These are phyloP conservation scores for Babylonia areolata DNA, from an alignment of 1,140 invertebrate genomes.

Conservation along the genomic window DNA sequence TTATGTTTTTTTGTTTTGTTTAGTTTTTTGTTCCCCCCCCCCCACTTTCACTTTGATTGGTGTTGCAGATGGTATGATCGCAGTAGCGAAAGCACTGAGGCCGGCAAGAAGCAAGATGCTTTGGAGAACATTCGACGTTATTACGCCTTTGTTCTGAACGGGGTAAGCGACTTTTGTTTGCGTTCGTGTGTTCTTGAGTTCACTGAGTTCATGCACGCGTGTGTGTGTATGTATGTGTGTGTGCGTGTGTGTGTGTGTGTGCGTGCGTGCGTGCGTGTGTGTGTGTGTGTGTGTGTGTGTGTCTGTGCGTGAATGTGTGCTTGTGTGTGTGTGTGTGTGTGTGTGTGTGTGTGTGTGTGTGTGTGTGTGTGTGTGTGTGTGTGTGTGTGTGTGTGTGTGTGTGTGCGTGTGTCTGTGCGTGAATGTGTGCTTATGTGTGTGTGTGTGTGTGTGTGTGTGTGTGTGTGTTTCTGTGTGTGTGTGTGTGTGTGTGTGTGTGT, in stretches of 20 bases:
- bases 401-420: background rate
- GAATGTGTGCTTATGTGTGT: slow-evolving; percentile 11
- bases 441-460: background rate
- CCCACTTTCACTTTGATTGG: too few relatives aligned
- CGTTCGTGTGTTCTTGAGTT: background rate
- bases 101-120: slow-evolving; percentile 40
- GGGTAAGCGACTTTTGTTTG: slow-evolving; percentile 26
- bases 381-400: background rate
- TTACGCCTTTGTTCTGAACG: slow-evolving; percentile 46
- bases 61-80: slow-evolving; percentile 28
- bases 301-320: too few relatives aligned
- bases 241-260: too few relatives aligned
- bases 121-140: slow-evolving; percentile 36
- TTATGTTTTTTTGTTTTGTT: too few relatives aligned
- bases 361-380: background rate
- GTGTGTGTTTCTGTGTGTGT: slow-evolving; percentile 17
- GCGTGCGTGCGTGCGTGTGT: background rate
- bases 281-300: too few relatives aligned
- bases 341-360: background rate
- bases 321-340: background rate
- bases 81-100: slow-evolving; percentile 8
- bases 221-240: background rate
- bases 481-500: slow-evolving; percentile 19
- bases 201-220: background rate
- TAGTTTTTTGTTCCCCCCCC: too few relatives aligned